Conservation (phyloP, 2,888 invertebrate species). For the Meghimatium bilineatum region DNA sequence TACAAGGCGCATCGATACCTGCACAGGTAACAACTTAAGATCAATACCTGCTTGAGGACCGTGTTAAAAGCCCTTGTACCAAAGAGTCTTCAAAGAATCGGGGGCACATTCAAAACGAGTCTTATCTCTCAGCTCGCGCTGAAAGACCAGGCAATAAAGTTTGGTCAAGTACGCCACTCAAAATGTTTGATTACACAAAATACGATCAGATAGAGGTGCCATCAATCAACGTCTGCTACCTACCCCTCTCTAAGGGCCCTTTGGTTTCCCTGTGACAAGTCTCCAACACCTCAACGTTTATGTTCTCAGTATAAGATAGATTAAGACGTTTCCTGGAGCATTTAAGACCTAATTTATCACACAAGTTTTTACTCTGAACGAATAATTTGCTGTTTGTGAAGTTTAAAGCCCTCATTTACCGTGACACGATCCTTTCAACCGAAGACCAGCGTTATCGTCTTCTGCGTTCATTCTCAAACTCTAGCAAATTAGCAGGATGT, state of each 20-base stretch:
- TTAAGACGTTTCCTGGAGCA: neutral
- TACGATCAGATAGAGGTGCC: neutral
- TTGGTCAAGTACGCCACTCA: neutral
- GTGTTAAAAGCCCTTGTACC: neutral
- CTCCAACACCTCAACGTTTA: neutral
- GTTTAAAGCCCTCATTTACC: too few relatives aligned
- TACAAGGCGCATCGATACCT: neutral
- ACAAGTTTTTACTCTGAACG: too few relatives aligned
- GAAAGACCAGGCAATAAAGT: neutral
- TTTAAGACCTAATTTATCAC: too few relatives aligned
- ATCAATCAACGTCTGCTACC: neutral
- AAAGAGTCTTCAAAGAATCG: neutral
- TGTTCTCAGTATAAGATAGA: neutral
- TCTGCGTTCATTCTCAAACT: too few relatives aligned
- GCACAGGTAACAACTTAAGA: neutral
- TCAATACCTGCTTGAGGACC: neutral
- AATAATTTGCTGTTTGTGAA: too few relatives aligned
- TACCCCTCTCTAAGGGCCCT: neutral
- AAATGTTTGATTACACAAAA: neutral
- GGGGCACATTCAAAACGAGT: neutral
- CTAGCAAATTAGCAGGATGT: too few relatives aligned
- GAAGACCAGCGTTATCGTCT: too few relatives aligned
- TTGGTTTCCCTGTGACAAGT: neutral
- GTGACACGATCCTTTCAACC: too few relatives aligned
- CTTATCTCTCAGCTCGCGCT: conserved; percentile 1